These are phyloP conservation scores for Brachionus asplanchnoidis DNA, from an alignment of 1,140 invertebrate genomes.

Conservation along the genomic window DNA sequence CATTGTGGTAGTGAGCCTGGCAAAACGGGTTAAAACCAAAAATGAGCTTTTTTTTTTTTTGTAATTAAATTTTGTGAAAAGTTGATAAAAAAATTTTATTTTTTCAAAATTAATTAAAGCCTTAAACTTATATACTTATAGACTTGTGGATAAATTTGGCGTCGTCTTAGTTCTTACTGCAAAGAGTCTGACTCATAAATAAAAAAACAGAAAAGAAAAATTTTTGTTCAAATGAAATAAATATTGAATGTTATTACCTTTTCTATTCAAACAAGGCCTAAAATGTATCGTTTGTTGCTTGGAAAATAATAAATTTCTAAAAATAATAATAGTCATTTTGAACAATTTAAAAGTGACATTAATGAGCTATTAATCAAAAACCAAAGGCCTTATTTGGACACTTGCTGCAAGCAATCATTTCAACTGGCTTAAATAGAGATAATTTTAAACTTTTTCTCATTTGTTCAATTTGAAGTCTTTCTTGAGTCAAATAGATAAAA, in stretches of 20 bases:
- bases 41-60: no score
- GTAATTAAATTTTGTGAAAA: no score
- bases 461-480: neutral
- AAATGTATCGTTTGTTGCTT: neutral
- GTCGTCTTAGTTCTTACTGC: no score
- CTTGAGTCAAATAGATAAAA: neutral
- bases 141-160: no score
- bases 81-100: no score
- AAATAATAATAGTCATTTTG: neutral
- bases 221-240: neutral
- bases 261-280: neutral
- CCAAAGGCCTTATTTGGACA: neutral
- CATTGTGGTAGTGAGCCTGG: no score
- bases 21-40: no score
- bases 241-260: neutral
- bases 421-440: neutral
- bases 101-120: no score
- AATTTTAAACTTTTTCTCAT: neutral
- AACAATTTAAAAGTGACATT: neutral
- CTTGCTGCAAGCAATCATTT: neutral
- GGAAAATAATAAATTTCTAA: neutral
- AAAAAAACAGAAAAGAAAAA: neutral
- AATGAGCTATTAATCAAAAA: neutral
- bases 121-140: no score
- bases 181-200: neutral